phyloP scores from a whole-genome alignment of 2,113 vertebrate genomes.

The Pachypanchax playfairii region DNA sequence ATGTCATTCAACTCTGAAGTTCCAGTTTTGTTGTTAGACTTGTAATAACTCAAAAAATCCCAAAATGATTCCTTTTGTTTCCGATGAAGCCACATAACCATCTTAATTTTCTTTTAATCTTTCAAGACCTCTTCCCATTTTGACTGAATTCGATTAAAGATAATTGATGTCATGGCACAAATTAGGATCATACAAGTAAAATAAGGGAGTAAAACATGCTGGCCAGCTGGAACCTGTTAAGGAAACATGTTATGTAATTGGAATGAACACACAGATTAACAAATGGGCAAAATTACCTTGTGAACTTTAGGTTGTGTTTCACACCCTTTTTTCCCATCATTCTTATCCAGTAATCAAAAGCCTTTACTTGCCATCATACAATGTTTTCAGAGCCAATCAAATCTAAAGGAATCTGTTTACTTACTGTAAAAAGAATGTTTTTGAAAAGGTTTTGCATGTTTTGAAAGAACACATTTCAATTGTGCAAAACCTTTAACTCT shows the following conservation, averaged over 20 bases:
- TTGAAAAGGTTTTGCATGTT: no score
- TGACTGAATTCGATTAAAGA: slow-evolving; percentile 28
- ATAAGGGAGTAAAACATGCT: background rate
- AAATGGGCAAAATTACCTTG: slow-evolving; percentile 23
- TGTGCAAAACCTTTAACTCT: no score
- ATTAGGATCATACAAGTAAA: background rate
- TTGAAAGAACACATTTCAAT: no score
- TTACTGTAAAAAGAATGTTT: no score
- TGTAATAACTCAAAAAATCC: slow-evolving; percentile 19
- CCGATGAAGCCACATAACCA: slow-evolving; percentile 50
- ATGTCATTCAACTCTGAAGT: background rate
- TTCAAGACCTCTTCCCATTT: slow-evolving; percentile 7
- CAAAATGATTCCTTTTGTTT: background rate
- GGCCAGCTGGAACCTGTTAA: background rate
- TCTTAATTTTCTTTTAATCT: slow-evolving; percentile 9
- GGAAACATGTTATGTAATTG: slow-evolving; percentile 1
- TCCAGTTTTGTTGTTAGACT: background rate
- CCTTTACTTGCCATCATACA: background rate
- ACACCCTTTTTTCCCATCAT: background rate
- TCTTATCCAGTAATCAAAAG: background rate
- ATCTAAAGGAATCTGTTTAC: background rate
- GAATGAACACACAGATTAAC: slow-evolving; percentile 34
- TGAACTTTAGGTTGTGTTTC: slow-evolving; percentile 9
- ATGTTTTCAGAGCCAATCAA: background rate
- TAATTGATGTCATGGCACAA: slow-evolving; percentile 13